phyloP scores from a whole-genome alignment of 2,888 invertebrate species.

The Heliconius aoede region DNA sequence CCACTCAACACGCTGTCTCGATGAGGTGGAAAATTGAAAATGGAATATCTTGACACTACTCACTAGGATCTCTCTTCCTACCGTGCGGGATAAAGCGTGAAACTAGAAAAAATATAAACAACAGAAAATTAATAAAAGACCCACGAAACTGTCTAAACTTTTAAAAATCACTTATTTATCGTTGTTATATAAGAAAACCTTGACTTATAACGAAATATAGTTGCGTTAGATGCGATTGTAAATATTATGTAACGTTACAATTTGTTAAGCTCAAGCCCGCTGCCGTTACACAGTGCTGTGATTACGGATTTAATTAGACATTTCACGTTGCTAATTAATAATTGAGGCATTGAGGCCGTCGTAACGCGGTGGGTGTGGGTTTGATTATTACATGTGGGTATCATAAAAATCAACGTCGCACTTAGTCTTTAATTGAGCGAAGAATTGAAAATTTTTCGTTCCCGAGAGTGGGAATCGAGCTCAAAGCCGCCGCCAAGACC shows the following conservation, averaged over 20 bases:
- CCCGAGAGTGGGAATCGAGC: too few relatives aligned
- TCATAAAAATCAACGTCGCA: too few relatives aligned
- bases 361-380: background rate
- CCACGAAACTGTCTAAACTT: background rate
- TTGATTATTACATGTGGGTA: background rate
- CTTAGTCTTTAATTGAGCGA: too few relatives aligned
- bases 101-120: background rate
- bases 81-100: background rate
- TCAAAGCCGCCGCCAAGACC: too few relatives aligned
- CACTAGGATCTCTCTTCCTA: background rate
- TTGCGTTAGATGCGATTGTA: slow-evolving; percentile 20
- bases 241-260: slow-evolving; percentile 20
- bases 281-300: background rate
- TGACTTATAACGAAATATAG: slow-evolving; percentile 11
- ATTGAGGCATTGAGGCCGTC: background rate
- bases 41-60: too few relatives aligned
- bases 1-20: too few relatives aligned
- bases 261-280: background rate
- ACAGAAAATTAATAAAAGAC: background rate
- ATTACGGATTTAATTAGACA: slow-evolving; percentile 8
- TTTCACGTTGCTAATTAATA: slow-evolving; percentile 3
- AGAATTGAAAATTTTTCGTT: too few relatives aligned
- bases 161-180: background rate
- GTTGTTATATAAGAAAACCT: slow-evolving; percentile 16
- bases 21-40: too few relatives aligned